Percentiles rank a stretch among this genome's conserved stretches.
phyloP scores from a whole-genome alignment of 2,113 vertebrate species.

The Hippocampus guttulatus region DNA sequence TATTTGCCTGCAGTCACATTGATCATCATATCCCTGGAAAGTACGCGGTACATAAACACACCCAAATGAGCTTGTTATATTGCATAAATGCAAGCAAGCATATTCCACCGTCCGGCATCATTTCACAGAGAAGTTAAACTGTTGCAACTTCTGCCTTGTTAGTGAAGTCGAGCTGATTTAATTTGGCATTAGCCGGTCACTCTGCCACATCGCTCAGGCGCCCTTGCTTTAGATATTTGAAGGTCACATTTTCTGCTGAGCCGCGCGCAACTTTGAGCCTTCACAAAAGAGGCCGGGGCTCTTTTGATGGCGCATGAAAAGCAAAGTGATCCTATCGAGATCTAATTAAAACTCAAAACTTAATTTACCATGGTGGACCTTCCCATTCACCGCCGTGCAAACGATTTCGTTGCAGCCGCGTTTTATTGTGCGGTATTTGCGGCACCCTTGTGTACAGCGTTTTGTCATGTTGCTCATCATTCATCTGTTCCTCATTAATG shows the following conservation, averaged over 20 bases:
- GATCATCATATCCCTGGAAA: slow-evolving; percentile 1
- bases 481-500: slow-evolving; percentile 30
- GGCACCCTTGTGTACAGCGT: slow-evolving; percentile 34
- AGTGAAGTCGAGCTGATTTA: slow-evolving; percentile 43
- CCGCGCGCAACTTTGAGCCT: slow-evolving; percentile 51
- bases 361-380: slow-evolving; percentile 46
- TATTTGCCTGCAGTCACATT: not conserved
- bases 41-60: not conserved
- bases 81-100: slow-evolving; percentile 20
- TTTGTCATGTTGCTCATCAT: slow-evolving; percentile 42
- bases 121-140: slow-evolving; percentile 21
- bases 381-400: slow-evolving; percentile 16
- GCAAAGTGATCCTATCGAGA: slow-evolving; percentile 61
- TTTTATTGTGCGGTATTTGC: slow-evolving; percentile 36
- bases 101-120: slow-evolving; percentile 4
- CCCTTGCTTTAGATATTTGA: slow-evolving; percentile 46
- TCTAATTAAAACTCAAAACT: slow-evolving; percentile 69
- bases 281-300: slow-evolving; percentile 54
- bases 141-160: slow-evolving; percentile 37
- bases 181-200: slow-evolving; percentile 39
- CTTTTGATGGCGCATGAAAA: slow-evolving; percentile 70
- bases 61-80: slow-evolving; percentile 1
- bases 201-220: slow-evolving; percentile 42
- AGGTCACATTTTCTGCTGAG: slow-evolving; percentile 52
- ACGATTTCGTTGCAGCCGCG: slow-evolving; percentile 54